Conservation (phyloP, 2,888 invertebrate genomes). For the Salpingus planirostris region DNA sequence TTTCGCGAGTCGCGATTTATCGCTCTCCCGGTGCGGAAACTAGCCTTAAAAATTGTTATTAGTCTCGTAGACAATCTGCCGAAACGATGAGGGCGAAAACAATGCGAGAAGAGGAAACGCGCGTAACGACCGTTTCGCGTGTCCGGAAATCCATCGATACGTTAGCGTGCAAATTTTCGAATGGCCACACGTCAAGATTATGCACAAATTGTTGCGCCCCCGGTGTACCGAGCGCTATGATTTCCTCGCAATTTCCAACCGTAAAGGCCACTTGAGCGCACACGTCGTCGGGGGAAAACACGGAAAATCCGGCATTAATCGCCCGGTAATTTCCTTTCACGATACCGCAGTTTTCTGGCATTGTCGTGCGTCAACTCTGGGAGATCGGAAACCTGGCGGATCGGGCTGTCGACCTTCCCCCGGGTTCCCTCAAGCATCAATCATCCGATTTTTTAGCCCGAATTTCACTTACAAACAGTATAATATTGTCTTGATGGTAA, state of each 20-base stretch:
- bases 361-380: too few relatives aligned
- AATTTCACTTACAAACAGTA: constrained; percentile 20
- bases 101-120: constrained; percentile 31
- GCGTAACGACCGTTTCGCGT: constrained; percentile 33
- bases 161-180: constrained; percentile 21
- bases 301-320: background rate
- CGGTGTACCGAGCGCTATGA: background rate
- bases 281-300: background rate
- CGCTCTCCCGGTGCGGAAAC: too few relatives aligned
- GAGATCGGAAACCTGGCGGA: too few relatives aligned
- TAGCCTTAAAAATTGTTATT: too few relatives aligned
- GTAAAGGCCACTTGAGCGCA: background rate
- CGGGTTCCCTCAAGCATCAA: too few relatives aligned
- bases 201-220: background rate
- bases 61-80: too few relatives aligned
- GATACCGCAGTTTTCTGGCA: too few relatives aligned
- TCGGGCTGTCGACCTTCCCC: too few relatives aligned
- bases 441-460: constrained; percentile 8
- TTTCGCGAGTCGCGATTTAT: too few relatives aligned
- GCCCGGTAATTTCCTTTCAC: too few relatives aligned
- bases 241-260: background rate
- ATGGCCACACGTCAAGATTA: background rate
- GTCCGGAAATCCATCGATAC: constrained; percentile 27
- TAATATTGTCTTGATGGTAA: constrained; percentile 32
- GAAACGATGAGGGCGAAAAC: constrained; percentile 31